Evolutionary conservation across 2,113 vertebrate species (phyloP).

Genomic region (Halcyon senegalensis): DNA sequence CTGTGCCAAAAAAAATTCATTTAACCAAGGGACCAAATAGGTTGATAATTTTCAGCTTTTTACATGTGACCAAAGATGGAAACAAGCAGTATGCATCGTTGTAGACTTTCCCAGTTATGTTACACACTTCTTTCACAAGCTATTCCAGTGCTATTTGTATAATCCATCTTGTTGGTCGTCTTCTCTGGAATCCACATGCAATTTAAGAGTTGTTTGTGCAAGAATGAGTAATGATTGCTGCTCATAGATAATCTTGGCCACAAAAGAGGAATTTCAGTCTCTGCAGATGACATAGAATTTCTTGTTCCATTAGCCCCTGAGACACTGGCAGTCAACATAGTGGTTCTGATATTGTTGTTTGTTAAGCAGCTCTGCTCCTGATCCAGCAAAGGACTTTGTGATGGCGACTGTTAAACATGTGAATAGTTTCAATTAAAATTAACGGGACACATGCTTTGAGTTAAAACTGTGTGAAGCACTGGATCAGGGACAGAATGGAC

Average conservation of each 20-base stretch:
- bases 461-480: background rate
- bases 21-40: background rate
- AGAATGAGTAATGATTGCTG: background rate
- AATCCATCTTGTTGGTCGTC: background rate
- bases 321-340: background rate
- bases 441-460: background rate
- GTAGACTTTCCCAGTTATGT: background rate
- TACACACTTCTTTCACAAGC: background rate
- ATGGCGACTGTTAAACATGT: background rate
- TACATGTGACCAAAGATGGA: background rate
- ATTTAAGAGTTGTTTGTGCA: background rate
- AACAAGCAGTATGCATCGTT: background rate
- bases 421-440: conserved; percentile 16
- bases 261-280: background rate
- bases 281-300: background rate
- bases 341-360: background rate
- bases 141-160: background rate
- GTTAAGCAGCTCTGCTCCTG: background rate
- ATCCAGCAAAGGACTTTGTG: background rate
- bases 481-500: background rate
- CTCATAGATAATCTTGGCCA: background rate
- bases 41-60: conserved; percentile 40
- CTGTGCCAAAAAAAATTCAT: conserved; percentile 35
- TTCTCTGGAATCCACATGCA: background rate
- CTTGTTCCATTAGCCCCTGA: background rate